Evolutionary conservation across 2,888 invertebrate species (phyloP).

Genomic region (Tenthredo amoena): DNA sequence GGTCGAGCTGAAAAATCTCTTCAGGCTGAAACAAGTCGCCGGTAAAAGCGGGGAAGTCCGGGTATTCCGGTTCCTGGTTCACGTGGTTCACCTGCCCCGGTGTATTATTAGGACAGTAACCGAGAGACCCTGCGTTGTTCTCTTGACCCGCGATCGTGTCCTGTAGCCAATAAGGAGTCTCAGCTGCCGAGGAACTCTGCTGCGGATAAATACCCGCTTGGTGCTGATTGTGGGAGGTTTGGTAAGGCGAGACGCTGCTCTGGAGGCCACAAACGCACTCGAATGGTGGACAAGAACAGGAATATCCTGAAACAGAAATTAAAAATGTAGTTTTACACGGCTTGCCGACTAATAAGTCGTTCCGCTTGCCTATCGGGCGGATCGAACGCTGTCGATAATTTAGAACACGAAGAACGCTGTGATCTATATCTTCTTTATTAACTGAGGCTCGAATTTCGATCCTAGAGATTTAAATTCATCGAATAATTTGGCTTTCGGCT

Average conservation of each 20-base stretch:
- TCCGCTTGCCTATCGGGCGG: background rate
- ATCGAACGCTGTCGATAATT: background rate
- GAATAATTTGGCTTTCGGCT: background rate
- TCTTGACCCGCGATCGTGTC: conserved; percentile 77
- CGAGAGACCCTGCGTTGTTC: conserved; percentile 64
- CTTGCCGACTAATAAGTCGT: background rate
- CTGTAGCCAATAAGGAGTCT: conserved; percentile 74
- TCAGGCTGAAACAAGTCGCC: conserved; percentile 88
- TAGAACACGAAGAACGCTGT: background rate
- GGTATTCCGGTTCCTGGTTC: conserved; percentile 73
- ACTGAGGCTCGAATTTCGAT: background rate
- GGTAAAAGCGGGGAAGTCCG: conserved; percentile 80
- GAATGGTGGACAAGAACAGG: conserved; percentile 88
- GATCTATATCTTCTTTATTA: background rate
- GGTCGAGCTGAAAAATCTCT: conserved; percentile 88
- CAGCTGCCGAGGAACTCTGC: conserved; percentile 63
- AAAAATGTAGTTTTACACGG: background rate
- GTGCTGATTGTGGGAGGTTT: conserved; percentile 62
- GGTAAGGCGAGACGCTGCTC: conserved; percentile 67
- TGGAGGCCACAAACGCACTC: conserved; percentile 85
- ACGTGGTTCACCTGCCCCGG: conserved; percentile 76
- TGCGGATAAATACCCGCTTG: conserved; percentile 64
- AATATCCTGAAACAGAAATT: conserved; percentile 78
- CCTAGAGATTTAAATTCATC: background rate
- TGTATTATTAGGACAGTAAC: conserved; percentile 73